A percentile compares a stretch with the other conserved stretches of the same genome.
Conservation (phyloP, 1,140 invertebrate species). For the Tetragnatha versicolor region DNA sequence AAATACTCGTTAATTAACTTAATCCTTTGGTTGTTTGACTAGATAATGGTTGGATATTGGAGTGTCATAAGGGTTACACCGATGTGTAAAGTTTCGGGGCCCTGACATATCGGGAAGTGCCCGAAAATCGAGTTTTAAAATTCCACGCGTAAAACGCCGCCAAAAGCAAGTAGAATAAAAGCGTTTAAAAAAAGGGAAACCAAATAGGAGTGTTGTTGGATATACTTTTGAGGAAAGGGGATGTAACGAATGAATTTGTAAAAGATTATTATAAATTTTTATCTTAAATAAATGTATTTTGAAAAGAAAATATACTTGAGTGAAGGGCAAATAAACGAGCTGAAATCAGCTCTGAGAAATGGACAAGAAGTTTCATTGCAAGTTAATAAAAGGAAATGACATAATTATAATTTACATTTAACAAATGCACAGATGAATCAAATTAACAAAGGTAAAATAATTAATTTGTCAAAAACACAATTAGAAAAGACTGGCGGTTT, state of each 20-base stretch:
- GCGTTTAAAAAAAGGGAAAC: too few relatives aligned
- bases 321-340: background rate
- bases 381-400: background rate
- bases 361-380: background rate
- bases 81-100: too few relatives aligned
- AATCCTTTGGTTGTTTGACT: too few relatives aligned
- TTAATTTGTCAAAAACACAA: background rate
- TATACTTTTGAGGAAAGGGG: background rate
- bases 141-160: too few relatives aligned
- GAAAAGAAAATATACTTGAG: background rate
- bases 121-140: too few relatives aligned
- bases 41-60: too few relatives aligned
- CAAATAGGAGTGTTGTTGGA: background rate
- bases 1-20: too few relatives aligned
- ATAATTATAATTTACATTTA: background rate
- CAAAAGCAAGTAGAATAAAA: too few relatives aligned
- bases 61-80: too few relatives aligned
- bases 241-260: background rate
- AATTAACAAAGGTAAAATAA: background rate
- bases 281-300: conserved; percentile 27
- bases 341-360: background rate
- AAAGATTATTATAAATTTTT: background rate
- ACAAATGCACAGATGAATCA: background rate
- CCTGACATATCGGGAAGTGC: too few relatives aligned
- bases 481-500: conserved; percentile 4